Percentiles rank a stretch among this genome's conserved stretches.
Conservation (phyloP, 2,797 vertebrate species). For the Melanogrammus aeglefinus region DNA sequence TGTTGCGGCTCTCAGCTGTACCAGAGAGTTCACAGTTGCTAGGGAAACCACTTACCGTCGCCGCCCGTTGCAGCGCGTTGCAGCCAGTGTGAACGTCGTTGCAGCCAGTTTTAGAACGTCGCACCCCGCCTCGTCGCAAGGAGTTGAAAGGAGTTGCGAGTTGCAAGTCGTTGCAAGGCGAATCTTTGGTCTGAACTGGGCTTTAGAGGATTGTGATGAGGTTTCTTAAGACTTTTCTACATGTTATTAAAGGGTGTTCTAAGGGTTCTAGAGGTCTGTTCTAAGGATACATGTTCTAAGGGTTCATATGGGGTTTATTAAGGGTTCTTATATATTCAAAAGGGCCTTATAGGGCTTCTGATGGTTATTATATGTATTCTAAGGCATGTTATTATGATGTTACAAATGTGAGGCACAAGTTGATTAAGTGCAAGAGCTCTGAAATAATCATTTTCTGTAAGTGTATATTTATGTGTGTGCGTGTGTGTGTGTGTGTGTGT, state of each 20-base stretch:
- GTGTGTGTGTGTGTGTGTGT: slow-evolving; percentile 10
- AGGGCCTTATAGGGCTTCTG: not conserved
- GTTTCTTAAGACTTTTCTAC: too few species aligned
- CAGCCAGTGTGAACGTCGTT: too few species aligned
- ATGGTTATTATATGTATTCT: not conserved
- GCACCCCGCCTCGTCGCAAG: too few species aligned
- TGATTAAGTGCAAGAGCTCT: not conserved
- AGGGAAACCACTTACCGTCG: too few species aligned
- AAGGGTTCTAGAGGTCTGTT: not conserved
- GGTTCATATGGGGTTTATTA: not conserved
- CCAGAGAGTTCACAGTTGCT: too few species aligned
- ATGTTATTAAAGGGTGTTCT: not conserved
- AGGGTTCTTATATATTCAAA: not conserved
- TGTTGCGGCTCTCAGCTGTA: too few species aligned
- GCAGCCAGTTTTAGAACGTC: too few species aligned
- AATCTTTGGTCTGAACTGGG: too few species aligned
- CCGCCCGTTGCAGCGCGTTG: too few species aligned
- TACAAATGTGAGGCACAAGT: not conserved
- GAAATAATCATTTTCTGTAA: slow-evolving; percentile 22
- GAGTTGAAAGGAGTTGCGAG: too few species aligned
- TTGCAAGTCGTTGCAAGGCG: too few species aligned
- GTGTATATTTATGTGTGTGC: slow-evolving; percentile 20
- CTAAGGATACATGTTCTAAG: not conserved
- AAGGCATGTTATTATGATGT: not conserved
- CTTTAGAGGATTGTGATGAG: too few species aligned